These are phyloP conservation scores for Graptemys geographica DNA, from an alignment of 2,797 vertebrate genomes.

Conservation along the genomic window DNA sequence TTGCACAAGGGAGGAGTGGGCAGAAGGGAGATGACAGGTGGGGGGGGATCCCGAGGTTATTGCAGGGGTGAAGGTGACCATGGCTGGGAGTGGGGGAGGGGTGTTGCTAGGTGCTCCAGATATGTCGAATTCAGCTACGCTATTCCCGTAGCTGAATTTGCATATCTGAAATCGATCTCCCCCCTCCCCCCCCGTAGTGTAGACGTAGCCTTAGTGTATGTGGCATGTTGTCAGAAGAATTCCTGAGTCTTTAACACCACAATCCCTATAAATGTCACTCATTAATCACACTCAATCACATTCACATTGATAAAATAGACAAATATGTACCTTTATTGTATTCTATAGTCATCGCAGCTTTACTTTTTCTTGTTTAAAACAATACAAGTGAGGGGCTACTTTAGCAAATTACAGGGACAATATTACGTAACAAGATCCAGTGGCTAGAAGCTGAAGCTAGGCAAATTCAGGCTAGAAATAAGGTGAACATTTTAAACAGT, in stretches of 20 bases:
- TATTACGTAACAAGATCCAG: accelerated
- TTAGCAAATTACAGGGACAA: background rate
- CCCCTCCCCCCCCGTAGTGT: too few species aligned
- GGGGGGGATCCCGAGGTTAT: too few species aligned
- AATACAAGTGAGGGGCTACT: background rate
- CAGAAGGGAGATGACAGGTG: too few species aligned
- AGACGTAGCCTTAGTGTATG: background rate
- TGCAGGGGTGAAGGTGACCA: too few species aligned
- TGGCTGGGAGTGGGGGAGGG: too few species aligned
- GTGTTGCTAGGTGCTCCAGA: too few species aligned
- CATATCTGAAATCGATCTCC: too few species aligned
- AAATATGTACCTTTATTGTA: background rate
- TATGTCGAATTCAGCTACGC: too few species aligned
- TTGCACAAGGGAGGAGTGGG: too few species aligned
- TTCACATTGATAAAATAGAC: background rate
- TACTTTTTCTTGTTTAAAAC: background rate
- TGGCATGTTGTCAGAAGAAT: background rate
- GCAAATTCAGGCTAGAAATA: background rate
- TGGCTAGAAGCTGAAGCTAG: background rate
- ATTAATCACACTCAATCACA: background rate
- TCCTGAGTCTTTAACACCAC: background rate
- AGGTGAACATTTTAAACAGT: background rate
- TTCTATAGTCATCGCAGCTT: background rate
- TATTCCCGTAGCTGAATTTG: too few species aligned
- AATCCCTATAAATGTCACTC: background rate